These are phyloP conservation scores for Sebastes minor DNA, from an alignment of 2,797 vertebrate genomes.

Conservation along the genomic window DNA sequence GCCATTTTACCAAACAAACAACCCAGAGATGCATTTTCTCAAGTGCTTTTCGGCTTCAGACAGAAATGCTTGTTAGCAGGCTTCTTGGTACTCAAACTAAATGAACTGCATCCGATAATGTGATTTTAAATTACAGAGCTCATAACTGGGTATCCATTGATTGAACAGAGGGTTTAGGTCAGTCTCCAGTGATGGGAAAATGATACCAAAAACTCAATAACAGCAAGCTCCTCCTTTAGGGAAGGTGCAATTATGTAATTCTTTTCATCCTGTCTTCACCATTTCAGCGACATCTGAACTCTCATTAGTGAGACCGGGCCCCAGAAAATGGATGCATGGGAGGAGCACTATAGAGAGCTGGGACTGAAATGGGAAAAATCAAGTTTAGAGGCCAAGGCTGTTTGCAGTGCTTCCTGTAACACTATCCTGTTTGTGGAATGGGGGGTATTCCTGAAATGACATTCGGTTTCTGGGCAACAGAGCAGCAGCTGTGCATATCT, in stretches of 20 bases:
- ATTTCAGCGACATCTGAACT: slow-evolving; percentile 65
- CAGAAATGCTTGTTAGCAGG: not conserved
- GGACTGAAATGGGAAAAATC: slow-evolving; percentile 40
- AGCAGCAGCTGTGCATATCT: slow-evolving; percentile 84
- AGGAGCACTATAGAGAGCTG: slow-evolving; percentile 31
- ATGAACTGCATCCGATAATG: slow-evolving; percentile 44
- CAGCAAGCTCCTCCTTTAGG: slow-evolving; percentile 1
- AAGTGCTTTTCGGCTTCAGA: slow-evolving; percentile 13
- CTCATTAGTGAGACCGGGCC: slow-evolving; percentile 43
- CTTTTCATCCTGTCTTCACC: slow-evolving; percentile 38
- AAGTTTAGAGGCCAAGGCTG: slow-evolving; percentile 51
- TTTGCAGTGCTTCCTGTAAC: slow-evolving; percentile 73
- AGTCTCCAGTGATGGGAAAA: slow-evolving; percentile 49
- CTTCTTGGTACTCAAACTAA: slow-evolving; percentile 33
- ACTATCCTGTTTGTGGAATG: slow-evolving; percentile 71
- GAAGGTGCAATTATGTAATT: slow-evolving; percentile 55
- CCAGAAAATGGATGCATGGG: slow-evolving; percentile 44
- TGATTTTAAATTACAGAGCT: slow-evolving; percentile 50
- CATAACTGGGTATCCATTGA: slow-evolving; percentile 63
- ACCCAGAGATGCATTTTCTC: not conserved
- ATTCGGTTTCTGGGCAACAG: slow-evolving; percentile 83
- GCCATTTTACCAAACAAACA: slow-evolving; percentile 8
- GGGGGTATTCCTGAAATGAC: slow-evolving; percentile 75
- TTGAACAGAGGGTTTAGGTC: slow-evolving; percentile 41
- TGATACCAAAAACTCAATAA: slow-evolving; percentile 68